phyloP scores from a whole-genome alignment of 2,888 invertebrate species.

The Drosophila nr. perissopoda region DNA sequence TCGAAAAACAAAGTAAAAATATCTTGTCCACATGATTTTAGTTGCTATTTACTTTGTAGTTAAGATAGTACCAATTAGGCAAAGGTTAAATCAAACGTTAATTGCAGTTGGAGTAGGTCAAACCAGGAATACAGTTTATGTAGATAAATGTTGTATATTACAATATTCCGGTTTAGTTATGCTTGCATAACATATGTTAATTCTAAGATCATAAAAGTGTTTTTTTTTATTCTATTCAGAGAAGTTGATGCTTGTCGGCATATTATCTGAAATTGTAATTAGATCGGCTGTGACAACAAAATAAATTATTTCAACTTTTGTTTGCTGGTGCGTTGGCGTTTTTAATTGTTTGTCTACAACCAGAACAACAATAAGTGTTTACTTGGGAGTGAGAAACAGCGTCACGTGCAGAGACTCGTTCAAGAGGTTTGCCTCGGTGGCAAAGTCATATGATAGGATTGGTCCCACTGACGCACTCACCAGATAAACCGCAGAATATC shows the following conservation, averaged over 20 bases:
- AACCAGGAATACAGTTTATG: background rate
- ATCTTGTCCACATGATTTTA: too few species aligned
- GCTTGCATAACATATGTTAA: background rate
- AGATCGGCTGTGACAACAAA: slow-evolving; percentile 62
- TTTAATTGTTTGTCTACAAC: slow-evolving; percentile 53
- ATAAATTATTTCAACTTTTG: slow-evolving; percentile 27
- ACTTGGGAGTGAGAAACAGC: slow-evolving; percentile 13
- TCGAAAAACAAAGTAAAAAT: background rate
- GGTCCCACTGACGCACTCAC: slow-evolving; percentile 50
- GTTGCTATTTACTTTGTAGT: too few species aligned
- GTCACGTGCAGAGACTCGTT: slow-evolving; percentile 69
- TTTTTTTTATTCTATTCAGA: background rate
- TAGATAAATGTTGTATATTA: background rate
- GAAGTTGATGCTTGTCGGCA: background rate
- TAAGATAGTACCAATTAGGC: background rate
- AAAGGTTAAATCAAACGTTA: background rate
- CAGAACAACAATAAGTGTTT: slow-evolving; percentile 54
- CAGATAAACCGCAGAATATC: slow-evolving; percentile 52
- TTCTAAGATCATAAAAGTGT: slow-evolving; percentile 12
- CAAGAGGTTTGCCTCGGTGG: slow-evolving; percentile 26
- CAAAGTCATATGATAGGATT: slow-evolving; percentile 70
- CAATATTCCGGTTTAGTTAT: background rate
- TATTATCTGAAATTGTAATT: slow-evolving; percentile 51
- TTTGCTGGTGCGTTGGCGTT: slow-evolving; percentile 60
- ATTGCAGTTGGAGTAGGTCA: background rate